Base-by-base conservation (phyloP, 2,797 vertebrate genomes). In the Bradypodion pumilum region DNA sequence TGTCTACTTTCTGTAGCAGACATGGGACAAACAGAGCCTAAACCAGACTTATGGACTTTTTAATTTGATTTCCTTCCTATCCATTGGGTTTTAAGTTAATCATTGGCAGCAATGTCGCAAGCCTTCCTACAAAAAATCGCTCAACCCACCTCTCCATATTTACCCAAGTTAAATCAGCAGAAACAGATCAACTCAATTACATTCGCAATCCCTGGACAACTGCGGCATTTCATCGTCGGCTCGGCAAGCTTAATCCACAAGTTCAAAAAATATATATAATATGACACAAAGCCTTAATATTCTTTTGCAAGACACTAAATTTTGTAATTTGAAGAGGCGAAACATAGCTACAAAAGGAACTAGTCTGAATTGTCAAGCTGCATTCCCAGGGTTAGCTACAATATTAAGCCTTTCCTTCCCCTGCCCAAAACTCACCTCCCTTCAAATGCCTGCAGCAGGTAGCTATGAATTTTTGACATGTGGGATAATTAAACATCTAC, bases 181-280 rank as follows among this genome's bases (percentile, higher is more conserved):
- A 87, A 93, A 90, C 81, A 87, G 37, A 69, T 84, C 94, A 94
- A 95, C 88, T 91, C 92, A 93, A 95, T 94, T 94, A 94, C 84
- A 79, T 88, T 74, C 92, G 86, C 81, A 89, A 94, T 94, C 83
- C 85, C 86, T 87, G 82, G 88, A 83, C 88, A 88, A 88, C 70
- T 82, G 85, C 16, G 60, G 78, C 15, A 66, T 81, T 92, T 90
- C 88, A 86, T 89, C 87, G 88, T 81, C 52, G 92, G 83, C 78
- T 91, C 81, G 88, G 83, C 62, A 84, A 81, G 44, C 63, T 90
- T 93, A 94, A 93, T 91, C 89, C 80, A 90, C 74, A 88, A 92
- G 46, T 27, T 32, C 65, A 90, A 89, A 90, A 93, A 82, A 89
- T n/a, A n/a, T n/a, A n/a, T n/a, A n/a, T n/a, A n/a, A n/a, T n/a